Evolutionary conservation across 2,113 vertebrate genomes (phyloP).

Genomic region (Hypocryptadius cinnamomeus): DNA sequence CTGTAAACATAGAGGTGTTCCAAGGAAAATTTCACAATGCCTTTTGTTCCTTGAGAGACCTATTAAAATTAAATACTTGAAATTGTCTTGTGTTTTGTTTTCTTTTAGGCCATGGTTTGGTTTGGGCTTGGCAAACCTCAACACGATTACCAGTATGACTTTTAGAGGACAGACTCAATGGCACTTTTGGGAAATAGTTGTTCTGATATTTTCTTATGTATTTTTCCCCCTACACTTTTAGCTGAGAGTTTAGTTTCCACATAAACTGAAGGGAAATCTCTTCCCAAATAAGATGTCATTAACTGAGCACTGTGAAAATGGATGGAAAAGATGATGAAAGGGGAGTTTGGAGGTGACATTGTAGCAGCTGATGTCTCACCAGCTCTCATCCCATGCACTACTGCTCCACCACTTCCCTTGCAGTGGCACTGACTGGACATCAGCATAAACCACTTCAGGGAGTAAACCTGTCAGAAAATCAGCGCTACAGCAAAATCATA

Average conservation of each 20-base stretch:
- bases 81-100: background rate
- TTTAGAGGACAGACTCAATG: background rate
- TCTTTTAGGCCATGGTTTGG: background rate
- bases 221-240: background rate
- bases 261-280: background rate
- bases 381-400: background rate
- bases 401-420: background rate
- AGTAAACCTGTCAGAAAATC: background rate
- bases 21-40: slow-evolving; percentile 7
- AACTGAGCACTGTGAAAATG: background rate
- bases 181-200: background rate
- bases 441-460: background rate
- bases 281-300: background rate
- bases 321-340: background rate
- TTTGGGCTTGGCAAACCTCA: slow-evolving; percentile 9
- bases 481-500: background rate
- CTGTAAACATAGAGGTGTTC: background rate
- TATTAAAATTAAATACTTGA: background rate
- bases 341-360: background rate
- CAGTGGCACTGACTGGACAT: background rate
- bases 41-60: background rate
- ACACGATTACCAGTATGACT: background rate
- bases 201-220: background rate
- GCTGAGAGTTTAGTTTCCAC: background rate
- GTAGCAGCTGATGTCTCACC: background rate